Percentiles rank a stretch among this genome's conserved stretches.
phyloP scores from a whole-genome alignment of 2,113 vertebrate genomes.

The Lonchura striata region DNA sequence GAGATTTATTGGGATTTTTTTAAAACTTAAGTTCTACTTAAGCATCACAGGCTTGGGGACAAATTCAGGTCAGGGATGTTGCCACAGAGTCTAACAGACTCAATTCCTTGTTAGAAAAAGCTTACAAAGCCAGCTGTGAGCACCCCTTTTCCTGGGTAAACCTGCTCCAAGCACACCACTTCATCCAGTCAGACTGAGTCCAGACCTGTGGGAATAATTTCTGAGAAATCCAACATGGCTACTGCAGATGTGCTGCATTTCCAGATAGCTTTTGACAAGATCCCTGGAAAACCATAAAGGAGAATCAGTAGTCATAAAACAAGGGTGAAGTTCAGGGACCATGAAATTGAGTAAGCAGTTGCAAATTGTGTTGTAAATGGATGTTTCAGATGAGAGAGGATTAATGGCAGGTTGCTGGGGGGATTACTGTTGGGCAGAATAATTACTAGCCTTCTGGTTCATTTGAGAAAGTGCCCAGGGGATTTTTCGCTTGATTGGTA shows the following conservation, averaged over 20 bases:
- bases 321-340: conserved; percentile 25
- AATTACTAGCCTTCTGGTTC: conserved; percentile 53
- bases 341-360: conserved; percentile 51
- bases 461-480: not conserved
- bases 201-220: not conserved
- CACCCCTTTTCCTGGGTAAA: not conserved
- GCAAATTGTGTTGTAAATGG: conserved; percentile 48
- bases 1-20: not conserved
- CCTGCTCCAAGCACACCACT: not conserved
- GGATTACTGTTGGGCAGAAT: conserved; percentile 43
- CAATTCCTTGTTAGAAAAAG: not conserved
- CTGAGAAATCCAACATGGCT: not conserved
- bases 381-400: conserved; percentile 58
- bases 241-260: not conserved
- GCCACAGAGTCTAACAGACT: not conserved
- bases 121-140: not conserved
- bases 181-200: not conserved
- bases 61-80: not conserved
- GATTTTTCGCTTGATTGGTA: conserved; percentile 39
- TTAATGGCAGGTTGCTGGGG: conserved; percentile 41
- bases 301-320: conserved; percentile 39
- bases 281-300: conserved; percentile 26
- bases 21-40: not conserved
- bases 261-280: conserved; percentile 7
- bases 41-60: not conserved